A percentile compares a stretch with the other conserved stretches of the same genome.
These are phyloP conservation scores for Sycophaga agraensis DNA, from an alignment of 1,140 invertebrate species.

Conservation along the genomic window DNA sequence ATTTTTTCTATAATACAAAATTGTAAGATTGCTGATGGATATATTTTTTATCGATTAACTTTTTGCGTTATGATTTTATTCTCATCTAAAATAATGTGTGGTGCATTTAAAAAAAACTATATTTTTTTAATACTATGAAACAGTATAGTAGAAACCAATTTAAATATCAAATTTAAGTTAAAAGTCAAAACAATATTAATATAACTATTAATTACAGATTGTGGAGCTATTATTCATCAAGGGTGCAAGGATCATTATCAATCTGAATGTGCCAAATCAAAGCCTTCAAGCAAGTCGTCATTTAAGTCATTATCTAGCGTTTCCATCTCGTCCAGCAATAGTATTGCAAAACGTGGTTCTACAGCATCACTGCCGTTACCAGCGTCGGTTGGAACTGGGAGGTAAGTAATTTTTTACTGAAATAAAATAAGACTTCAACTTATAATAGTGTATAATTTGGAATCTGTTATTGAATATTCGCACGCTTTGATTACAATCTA, in stretches of 20 bases:
- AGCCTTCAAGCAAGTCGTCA: conserved; percentile 46
- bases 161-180: too few species aligned
- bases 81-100: too few species aligned
- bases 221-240: conserved; percentile 81
- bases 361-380: conserved; percentile 50
- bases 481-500: conserved; percentile 45
- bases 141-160: too few species aligned
- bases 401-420: conserved; percentile 38
- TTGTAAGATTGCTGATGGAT: too few species aligned
- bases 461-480: conserved; percentile 47
- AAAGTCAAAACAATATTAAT: too few species aligned
- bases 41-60: too few species aligned
- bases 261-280: conserved; percentile 65
- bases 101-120: too few species aligned
- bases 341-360: conserved; percentile 47
- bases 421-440: not conserved
- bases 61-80: too few species aligned
- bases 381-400: conserved; percentile 46
- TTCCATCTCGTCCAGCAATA: conserved; percentile 44
- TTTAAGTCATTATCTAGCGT: conserved; percentile 50
- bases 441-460: conserved; percentile 31
- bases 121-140: too few species aligned
- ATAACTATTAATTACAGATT: too few species aligned
- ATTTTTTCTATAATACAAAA: too few species aligned
- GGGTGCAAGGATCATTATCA: conserved; percentile 81